Conservation (phyloP, 1,140 invertebrate species). For the Pogonomyrmex californicus region DNA sequence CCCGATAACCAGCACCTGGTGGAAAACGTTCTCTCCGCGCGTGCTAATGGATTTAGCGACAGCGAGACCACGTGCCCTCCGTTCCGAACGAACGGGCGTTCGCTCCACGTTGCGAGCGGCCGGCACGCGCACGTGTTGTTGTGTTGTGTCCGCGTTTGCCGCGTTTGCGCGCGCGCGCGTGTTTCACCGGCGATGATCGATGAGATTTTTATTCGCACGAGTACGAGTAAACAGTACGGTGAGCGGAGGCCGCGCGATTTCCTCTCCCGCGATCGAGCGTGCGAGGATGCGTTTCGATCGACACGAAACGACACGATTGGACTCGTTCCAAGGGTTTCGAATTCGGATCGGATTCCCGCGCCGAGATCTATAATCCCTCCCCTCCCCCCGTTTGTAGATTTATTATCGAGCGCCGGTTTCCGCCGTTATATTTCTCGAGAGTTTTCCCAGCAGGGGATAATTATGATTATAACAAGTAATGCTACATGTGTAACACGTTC, state of each 20-base stretch:
- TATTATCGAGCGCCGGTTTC: constrained; percentile 21
- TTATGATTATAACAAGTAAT: background rate
- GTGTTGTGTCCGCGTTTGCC: constrained; percentile 13
- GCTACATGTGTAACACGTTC: background rate
- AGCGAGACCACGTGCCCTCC: constrained; percentile 64
- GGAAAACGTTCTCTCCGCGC: constrained; percentile 62
- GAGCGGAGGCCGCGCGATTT: background rate
- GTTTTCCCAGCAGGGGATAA: constrained; percentile 3
- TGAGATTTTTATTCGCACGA: constrained; percentile 40
- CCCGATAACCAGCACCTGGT: constrained; percentile 69
- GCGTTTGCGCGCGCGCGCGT: constrained; percentile 23
- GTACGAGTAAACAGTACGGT: background rate
- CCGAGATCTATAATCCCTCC: background rate
- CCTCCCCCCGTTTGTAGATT: background rate
- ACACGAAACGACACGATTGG: background rate
- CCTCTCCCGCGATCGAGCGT: background rate
- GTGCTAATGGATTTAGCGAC: constrained; percentile 69
- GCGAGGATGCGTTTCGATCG: background rate
- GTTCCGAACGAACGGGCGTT: constrained; percentile 38
- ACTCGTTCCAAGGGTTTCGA: background rate
- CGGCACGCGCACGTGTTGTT: constrained; percentile 18
- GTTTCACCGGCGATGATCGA: constrained; percentile 43
- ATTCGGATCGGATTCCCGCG: constrained; percentile 29
- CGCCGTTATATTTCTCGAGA: constrained; percentile 30
- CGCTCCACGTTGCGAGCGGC: background rate